Base-by-base conservation (phyloP, 2,888 invertebrate species). In the Phytoseiulus persimilis region DNA sequence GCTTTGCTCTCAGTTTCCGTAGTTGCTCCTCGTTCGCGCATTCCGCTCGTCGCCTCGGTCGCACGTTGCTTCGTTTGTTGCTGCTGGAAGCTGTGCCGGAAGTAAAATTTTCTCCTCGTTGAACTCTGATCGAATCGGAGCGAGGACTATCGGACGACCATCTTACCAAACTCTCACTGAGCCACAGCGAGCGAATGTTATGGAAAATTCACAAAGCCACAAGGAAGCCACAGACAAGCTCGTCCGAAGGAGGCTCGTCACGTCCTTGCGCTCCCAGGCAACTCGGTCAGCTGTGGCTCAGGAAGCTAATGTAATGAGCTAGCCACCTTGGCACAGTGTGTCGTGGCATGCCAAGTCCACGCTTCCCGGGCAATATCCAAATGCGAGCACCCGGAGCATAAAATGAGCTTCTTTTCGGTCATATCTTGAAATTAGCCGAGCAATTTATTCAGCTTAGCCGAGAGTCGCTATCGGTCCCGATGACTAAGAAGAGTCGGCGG, bases 351-450 rank as follows among this genome's bases (percentile, higher is more conserved):
- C 65, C 65, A 65, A 11, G 18, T 2, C 65, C 14, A 65, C 5
- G 46, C 46, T 46, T 46, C 65, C 65, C 5, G 18, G 14, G 65
- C 14, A 65, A 65, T 65, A 23, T 28, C 11, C 65, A 23, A 6
- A 65, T 18, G 11, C 65, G 65, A 23, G 65, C 5, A 23, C 65
- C 5, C 18, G 28, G 28, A 14, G 65, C 65, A 65, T 65, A 28
- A 65, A 65, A 65, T 65, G 65, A 65, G 65, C 65, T 65, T 65
- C 65, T 65, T 65, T 18, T 65, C 65, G 65, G 65, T 65, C 65
- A 65, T 65, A 65, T 65, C 65, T 65, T 65, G 65, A 65, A 65
- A 65, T 65, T 65, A 65, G 65, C 65, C 65, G 65, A 65, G 65
- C 65, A 65, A 65, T 65, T 65, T 65, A 65, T 65, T 28, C 65